Percentiles rank a stretch among this genome's conserved stretches.
Conservation (phyloP, 2,888 invertebrate genomes). For the Limnephilus marmoratus region DNA sequence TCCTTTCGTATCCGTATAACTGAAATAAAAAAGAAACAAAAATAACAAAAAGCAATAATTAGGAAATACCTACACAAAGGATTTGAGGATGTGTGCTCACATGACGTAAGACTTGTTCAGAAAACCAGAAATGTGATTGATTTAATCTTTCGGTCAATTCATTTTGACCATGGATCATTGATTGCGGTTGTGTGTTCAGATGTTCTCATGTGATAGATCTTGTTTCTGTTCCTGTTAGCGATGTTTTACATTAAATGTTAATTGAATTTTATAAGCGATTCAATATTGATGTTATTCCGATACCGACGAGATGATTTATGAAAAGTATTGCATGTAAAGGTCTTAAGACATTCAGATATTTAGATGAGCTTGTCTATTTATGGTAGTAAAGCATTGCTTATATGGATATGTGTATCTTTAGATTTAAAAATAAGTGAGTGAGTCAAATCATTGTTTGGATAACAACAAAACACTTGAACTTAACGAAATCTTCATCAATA, state of each 20-base stretch:
- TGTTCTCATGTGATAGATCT: not conserved
- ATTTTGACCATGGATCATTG: not conserved
- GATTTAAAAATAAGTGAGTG: not conserved
- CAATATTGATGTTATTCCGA: not conserved
- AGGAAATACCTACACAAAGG: constrained; percentile 13
- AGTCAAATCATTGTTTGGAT: not conserved
- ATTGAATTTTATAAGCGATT: not conserved
- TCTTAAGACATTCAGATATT: not conserved
- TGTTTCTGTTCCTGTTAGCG: not conserved
- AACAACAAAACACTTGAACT: not conserved
- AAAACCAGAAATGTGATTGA: not conserved
- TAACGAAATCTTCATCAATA: too few species aligned
- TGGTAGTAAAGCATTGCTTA: not conserved
- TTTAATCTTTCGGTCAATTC: constrained; percentile 3
- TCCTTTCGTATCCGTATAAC: constrained; percentile 16
- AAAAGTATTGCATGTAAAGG: not conserved
- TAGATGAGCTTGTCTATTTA: not conserved
- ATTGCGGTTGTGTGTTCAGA: not conserved
- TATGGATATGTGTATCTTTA: not conserved
- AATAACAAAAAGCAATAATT: not conserved
- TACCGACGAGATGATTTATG: not conserved
- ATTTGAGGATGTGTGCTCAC: not conserved
- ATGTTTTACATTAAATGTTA: not conserved
- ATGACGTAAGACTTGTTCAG: not conserved
- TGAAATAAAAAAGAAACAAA: not conserved